These are phyloP conservation scores for Drosophila nannoptera DNA, from an alignment of 1,140 invertebrate species.

Conservation along the genomic window DNA sequence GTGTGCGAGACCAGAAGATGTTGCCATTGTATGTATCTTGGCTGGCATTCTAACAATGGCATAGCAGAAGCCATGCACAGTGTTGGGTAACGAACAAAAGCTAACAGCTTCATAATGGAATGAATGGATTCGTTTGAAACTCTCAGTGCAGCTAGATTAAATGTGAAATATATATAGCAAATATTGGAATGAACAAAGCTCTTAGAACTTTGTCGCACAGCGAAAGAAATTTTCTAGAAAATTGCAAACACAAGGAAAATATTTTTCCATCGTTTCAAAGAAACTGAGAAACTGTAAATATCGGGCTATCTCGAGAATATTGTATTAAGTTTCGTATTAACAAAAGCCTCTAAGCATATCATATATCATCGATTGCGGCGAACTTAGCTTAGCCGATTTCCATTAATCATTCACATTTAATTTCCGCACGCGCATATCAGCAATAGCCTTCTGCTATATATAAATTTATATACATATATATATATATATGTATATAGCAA, in stretches of 20 bases:
- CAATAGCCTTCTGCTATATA: conserved; percentile 3
- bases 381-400: not conserved
- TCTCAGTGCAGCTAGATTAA: conserved; percentile 11
- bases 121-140: not conserved
- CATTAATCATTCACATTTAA: conserved; percentile 11
- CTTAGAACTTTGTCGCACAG: not conserved
- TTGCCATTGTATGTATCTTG: conserved; percentile 29
- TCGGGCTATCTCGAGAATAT: too few species aligned
- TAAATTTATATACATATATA: conserved; percentile 9
- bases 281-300: too few species aligned
- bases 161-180: conserved; percentile 20
- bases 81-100: conserved; percentile 36
- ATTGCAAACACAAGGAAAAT: not conserved
- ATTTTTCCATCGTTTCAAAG: too few species aligned
- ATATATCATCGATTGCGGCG: not conserved
- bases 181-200: conserved; percentile 8
- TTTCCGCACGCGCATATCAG: conserved; percentile 14
- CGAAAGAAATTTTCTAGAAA: not conserved
- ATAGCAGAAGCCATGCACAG: conserved; percentile 5
- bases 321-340: not conserved
- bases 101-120: conserved; percentile 25
- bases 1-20: conserved; percentile 30
- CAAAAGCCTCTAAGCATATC: not conserved
- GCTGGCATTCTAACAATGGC: not conserved
- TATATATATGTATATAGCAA: not conserved